Base-by-base conservation (phyloP, 2,888 invertebrate genomes). In the Eubasilissa splendida region DNA sequence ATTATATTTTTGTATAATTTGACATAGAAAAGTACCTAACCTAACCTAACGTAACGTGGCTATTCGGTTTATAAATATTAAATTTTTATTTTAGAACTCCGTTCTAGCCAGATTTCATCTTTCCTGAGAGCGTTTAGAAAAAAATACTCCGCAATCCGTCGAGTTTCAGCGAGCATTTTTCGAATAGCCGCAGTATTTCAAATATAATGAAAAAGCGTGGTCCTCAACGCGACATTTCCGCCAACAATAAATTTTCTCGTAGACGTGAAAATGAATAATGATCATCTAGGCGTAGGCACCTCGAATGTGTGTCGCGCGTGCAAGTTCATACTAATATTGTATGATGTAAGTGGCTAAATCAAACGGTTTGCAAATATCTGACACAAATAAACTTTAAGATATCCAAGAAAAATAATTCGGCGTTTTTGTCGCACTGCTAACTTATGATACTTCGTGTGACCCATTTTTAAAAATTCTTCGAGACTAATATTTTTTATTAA, bases 211-310 rank as follows among this genome's bases (percentile, higher is more conserved):
- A 70, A 71, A 33, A 54, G 22, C 42, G 14, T 2, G 22, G 1
- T 33, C 3, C 71, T n/a, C 9, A 5, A 33, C 71, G 22, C 33
- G 42, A 56, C 58, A 9, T 73, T 56, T 73, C 70, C 71, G 71
- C 71, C 71, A 11, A 54, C 54, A 33, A 42, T 42, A 58, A 73
- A 73, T 42, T 73, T 71, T 31, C 71, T 33, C 33, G 42, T 22
- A 73, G 71, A 73, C 58, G 54, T 58, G 71, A 73, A 73, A 58
- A 73, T 73, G 71, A 73, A 73, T 56, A 56, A 73, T 58, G 31
- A n/a, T 56, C 12, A 31, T 9, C n/a, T 73, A 33, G 71, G 58
- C 71, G 58, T 42, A 42, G 42, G 42, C 71, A n/a, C 22, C 52
- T 33, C n/a, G 56, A 22, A 11, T 22, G 53, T 42, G 42, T 42